phyloP scores from a whole-genome alignment of 2,113 vertebrate genomes.

The Orycteropus afer region DNA sequence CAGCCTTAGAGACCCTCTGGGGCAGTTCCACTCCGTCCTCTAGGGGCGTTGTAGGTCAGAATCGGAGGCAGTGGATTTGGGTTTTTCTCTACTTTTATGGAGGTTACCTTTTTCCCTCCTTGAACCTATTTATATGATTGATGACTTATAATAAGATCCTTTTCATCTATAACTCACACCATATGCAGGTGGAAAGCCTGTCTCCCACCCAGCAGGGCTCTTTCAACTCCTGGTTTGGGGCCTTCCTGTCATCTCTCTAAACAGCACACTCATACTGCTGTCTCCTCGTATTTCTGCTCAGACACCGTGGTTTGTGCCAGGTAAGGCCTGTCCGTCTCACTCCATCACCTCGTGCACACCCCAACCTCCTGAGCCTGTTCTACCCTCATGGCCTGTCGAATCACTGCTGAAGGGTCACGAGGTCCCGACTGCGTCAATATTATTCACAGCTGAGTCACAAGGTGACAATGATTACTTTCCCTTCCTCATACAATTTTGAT shows the following conservation, averaged over 20 bases:
- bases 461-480: rapidly evolving
- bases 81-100: background rate
- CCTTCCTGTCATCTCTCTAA: no score
- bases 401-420: rapidly evolving
- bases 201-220: background rate
- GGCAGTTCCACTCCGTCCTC: no score
- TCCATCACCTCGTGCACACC: rapidly evolving
- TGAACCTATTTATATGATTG: background rate
- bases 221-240: rapidly evolving
- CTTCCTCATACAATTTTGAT: rapidly evolving
- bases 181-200: rapidly evolving
- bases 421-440: rapidly evolving
- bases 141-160: background rate
- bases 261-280: rapidly evolving
- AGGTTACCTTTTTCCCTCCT: rapidly evolving
- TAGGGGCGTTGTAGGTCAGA: no score
- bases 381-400: rapidly evolving
- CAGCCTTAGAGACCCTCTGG: no score
- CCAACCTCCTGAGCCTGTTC: rapidly evolving
- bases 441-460: rapidly evolving
- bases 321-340: background rate
- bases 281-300: background rate
- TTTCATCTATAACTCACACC: rapidly evolving
- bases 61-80: no score
- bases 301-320: rapidly evolving